Evolutionary conservation across 2,797 vertebrate species (phyloP).

Genomic region (Monodelphis domestica): DNA sequence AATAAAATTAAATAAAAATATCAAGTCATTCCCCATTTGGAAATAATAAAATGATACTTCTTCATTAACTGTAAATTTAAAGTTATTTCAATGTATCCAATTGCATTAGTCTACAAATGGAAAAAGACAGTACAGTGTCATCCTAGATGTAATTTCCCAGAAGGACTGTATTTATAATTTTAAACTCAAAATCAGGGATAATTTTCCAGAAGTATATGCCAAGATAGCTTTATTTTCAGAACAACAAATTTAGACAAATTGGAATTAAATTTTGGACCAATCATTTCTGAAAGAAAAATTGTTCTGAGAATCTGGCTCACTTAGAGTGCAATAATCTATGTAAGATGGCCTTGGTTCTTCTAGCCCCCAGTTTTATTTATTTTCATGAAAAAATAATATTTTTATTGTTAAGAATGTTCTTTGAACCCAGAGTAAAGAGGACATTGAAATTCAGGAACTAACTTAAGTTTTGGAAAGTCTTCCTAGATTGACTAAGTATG

Average conservation of each 20-base stretch:
- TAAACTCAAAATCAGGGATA: conserved; percentile 49
- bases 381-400: conserved; percentile 47
- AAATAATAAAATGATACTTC: conserved; percentile 54
- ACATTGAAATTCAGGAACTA: conserved; percentile 60
- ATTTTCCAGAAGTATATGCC: not conserved
- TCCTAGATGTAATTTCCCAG: not conserved
- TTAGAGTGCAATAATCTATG: not conserved
- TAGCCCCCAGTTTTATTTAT: conserved; percentile 50
- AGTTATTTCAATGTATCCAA: conserved; percentile 57
- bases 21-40: conserved; percentile 36
- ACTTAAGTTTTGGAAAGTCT: conserved; percentile 18
- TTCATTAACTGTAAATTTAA: conserved; percentile 62
- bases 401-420: conserved; percentile 53
- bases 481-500: conserved; percentile 17
- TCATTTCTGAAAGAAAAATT: not conserved
- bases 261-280: conserved; percentile 33
- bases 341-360: not conserved
- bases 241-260: conserved; percentile 13
- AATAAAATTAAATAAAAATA: conserved; percentile 51
- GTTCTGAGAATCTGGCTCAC: not conserved
- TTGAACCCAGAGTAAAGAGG: conserved; percentile 50
- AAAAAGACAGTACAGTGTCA: conserved; percentile 9
- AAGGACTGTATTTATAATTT: conserved; percentile 31
- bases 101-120: conserved; percentile 41
- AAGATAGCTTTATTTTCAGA: conserved; percentile 40